Evolutionary conservation across 2,888 invertebrate species (phyloP).

Genomic region (Eristalis pertinax): DNA sequence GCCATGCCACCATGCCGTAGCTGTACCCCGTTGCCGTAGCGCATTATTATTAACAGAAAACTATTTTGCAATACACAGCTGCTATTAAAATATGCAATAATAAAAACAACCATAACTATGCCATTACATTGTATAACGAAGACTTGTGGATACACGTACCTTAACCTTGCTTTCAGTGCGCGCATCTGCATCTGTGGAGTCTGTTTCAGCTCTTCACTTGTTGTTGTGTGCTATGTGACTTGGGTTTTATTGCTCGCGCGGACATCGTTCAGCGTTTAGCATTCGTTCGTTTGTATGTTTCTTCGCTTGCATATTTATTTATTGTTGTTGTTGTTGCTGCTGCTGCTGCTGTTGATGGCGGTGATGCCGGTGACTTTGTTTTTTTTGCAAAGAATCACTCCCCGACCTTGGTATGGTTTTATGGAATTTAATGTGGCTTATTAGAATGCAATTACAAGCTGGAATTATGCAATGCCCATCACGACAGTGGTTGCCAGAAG

Average conservation of each 20-base stretch:
- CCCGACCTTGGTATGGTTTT: slow-evolving; percentile 65
- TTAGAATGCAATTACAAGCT: slow-evolving; percentile 60
- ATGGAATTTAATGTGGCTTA: slow-evolving; percentile 63
- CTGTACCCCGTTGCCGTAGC: background rate
- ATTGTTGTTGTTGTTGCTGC: background rate
- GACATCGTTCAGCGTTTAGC: slow-evolving; percentile 29
- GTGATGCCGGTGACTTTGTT: background rate
- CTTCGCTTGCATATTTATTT: background rate
- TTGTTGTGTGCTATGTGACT: background rate
- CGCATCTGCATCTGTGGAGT: slow-evolving; percentile 54
- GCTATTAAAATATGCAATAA: slow-evolving; percentile 64
- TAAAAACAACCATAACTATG: slow-evolving; percentile 69
- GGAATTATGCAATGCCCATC: slow-evolving; percentile 41
- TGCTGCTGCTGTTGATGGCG: background rate
- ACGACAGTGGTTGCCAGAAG: slow-evolving; percentile 18
- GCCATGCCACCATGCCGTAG: background rate
- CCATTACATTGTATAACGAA: slow-evolving; percentile 67
- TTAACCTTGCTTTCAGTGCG: slow-evolving; percentile 68
- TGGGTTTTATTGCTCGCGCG: slow-evolving; percentile 42
- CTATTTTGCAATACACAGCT: slow-evolving; percentile 70
- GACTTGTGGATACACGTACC: slow-evolving; percentile 27
- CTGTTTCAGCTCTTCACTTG: background rate
- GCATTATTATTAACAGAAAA: slow-evolving; percentile 54
- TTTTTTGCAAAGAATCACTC: slow-evolving; percentile 44
- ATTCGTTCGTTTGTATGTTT: slow-evolving; percentile 27